Evolutionary conservation across 2,888 invertebrate genomes (phyloP).

Genomic region (Ametastegia equiseti): DNA sequence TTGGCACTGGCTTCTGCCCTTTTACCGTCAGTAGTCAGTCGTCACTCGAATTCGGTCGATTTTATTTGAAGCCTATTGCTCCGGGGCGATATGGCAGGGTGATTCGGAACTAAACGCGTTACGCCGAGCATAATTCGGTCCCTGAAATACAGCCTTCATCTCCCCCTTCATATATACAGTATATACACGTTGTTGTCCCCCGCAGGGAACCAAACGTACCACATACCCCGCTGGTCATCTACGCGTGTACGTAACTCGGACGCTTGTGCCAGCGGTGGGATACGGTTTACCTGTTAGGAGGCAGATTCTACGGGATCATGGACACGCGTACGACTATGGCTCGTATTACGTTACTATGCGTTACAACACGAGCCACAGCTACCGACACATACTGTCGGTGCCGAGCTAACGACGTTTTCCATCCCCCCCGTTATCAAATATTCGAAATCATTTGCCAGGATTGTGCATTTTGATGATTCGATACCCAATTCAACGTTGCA

Average conservation of each 20-base stretch:
- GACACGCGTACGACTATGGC: neutral
- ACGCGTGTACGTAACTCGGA: neutral
- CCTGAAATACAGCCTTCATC: neutral
- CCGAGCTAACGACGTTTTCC: constrained; percentile 59
- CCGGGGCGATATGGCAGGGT: neutral
- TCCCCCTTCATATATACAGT: no score
- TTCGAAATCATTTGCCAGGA: constrained; percentile 73
- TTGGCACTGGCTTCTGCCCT: neutral
- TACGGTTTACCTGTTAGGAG: neutral
- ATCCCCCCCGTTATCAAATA: constrained; percentile 74
- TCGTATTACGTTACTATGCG: no score
- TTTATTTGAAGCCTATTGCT: constrained; percentile 11
- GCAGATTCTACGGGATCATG: neutral
- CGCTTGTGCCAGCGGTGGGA: neutral
- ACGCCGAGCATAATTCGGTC: constrained; percentile 36
- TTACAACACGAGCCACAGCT: no score
- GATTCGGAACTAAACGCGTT: constrained; percentile 44
- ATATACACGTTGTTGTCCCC: neutral
- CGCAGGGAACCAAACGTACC: neutral
- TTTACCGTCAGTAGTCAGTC: no score
- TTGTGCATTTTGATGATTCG: constrained; percentile 74
- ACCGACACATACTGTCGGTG: constrained; percentile 47
- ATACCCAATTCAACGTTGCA: constrained; percentile 53
- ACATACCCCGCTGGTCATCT: no score
- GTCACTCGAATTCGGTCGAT: constrained; percentile 19